Conservation (phyloP, 2,797 vertebrate species). For the Sebastes nivosus region DNA sequence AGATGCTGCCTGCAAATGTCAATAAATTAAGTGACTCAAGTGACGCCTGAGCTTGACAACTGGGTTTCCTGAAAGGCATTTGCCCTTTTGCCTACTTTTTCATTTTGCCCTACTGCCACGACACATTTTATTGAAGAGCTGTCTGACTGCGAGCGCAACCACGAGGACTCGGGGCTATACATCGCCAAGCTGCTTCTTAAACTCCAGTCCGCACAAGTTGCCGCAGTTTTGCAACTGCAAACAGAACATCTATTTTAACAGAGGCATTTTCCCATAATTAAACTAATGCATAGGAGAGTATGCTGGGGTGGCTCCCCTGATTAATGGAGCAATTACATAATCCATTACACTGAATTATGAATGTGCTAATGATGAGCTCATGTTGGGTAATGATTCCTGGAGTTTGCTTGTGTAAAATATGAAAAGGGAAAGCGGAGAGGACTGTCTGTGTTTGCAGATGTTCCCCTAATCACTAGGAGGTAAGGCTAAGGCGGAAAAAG, state of each 20-base stretch:
- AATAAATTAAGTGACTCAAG: constrained; percentile 57
- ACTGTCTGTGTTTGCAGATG: constrained; percentile 66
- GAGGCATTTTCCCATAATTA: constrained; percentile 71
- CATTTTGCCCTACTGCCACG: constrained; percentile 25
- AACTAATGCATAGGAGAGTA: constrained; percentile 73
- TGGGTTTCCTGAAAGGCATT: constrained; percentile 51
- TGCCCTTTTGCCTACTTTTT: constrained; percentile 60
- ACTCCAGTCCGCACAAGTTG: constrained; percentile 19
- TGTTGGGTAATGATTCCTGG: constrained; percentile 75
- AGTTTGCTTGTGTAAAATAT: constrained; percentile 76
- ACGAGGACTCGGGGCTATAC: constrained; percentile 11
- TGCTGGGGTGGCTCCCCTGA: constrained; percentile 70
- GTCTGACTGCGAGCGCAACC: constrained; percentile 25
- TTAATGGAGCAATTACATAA: constrained; percentile 80
- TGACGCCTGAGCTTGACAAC: constrained; percentile 46
- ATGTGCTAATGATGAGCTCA: constrained; percentile 79
- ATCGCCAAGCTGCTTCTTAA: constrained; percentile 16
- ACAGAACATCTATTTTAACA: constrained; percentile 71
- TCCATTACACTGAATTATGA: constrained; percentile 82
- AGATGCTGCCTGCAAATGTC: constrained; percentile 36
- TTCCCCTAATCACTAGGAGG: constrained; percentile 62
- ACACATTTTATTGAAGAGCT: constrained; percentile 53
- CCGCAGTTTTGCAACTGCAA: constrained; percentile 53
- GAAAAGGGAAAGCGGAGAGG: constrained; percentile 49
- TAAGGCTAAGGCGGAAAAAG: constrained; percentile 40